These are phyloP conservation scores for Darevskia mixta DNA, from an alignment of 2,797 vertebrate genomes.

Conservation along the genomic window DNA sequence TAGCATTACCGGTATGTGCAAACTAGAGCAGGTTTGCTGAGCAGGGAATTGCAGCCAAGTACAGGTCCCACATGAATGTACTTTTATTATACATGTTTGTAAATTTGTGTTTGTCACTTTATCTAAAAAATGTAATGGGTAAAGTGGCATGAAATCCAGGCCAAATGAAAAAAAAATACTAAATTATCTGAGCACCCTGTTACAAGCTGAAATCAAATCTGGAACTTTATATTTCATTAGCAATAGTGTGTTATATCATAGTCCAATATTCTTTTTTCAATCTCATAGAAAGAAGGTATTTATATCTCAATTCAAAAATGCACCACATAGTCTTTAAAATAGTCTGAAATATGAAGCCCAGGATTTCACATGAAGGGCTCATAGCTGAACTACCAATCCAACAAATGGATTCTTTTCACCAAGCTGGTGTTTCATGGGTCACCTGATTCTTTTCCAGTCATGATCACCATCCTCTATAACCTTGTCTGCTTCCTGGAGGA, in stretches of 20 bases:
- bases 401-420: conserved; percentile 49
- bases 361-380: conserved; percentile 38
- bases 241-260: not conserved
- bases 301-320: not conserved
- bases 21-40: not conserved
- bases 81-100: not conserved
- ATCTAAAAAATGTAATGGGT: not conserved
- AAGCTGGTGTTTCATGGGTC: conserved; percentile 62
- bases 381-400: conserved; percentile 33
- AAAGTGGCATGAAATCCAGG: not conserved
- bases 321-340: not conserved
- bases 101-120: not conserved
- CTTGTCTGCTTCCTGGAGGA: conserved; percentile 73
- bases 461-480: conserved; percentile 68
- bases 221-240: not conserved
- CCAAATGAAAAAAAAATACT: not conserved
- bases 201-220: conserved; percentile 10
- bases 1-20: too few species aligned
- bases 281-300: not conserved
- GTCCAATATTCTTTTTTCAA: not conserved
- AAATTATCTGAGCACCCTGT: not conserved
- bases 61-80: too few species aligned
- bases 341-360: conserved; percentile 8
- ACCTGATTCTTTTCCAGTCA: conserved; percentile 72
- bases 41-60: not conserved